Evolutionary conservation across 2,797 vertebrate genomes (phyloP), one percentile per base, ranked within the genome.

Genomic region (Coregonus ussuriensis): DNA sequence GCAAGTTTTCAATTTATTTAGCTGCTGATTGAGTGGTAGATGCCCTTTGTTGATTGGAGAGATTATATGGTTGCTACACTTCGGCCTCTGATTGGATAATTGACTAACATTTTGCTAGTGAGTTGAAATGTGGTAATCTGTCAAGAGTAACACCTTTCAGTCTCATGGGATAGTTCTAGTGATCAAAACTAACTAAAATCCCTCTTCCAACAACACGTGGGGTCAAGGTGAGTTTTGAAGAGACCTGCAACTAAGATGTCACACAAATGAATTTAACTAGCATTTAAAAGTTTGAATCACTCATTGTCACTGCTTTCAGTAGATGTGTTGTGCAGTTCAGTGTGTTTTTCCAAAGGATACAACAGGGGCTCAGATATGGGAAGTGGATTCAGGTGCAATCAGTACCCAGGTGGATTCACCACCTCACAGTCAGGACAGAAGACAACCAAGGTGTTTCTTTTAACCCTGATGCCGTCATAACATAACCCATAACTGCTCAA

Each of bases 401-500:
- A 62, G 74, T 37, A 68, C 15, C 0, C 15, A 6, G 66, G 7
- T 59, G 31, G 67, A 76, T 71, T 35, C 47, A 59, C 1, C 1
- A 33, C 74, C 65, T 31, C 37, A 33, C 31, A 37, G 16, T 18
- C 37, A 70, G 68, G 18, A 53, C 78, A 21, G 54, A 3, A 3
- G 53, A 29, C 1, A 3, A 51, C 6, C n/a, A 82, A 83, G 87
- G 90, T 89, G 25, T 69, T 33, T 66, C 7, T 70, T 41, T 11
- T 29, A 15, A 4, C 33, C 33, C 33, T 18, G 2, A 11, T 68
- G 7, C 33, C 13, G 1, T 68, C 1, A 33, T 3, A 31, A 31
- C 16, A 18, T 16, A 68, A 35, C 66, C 15, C 1, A 6, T 68
- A 3, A 29, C 7, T 63, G 21, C 21, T 29, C 62, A 63, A 63